Base-by-base conservation (phyloP, 2,888 invertebrate genomes). In the Pristionchus mayeri region DNA sequence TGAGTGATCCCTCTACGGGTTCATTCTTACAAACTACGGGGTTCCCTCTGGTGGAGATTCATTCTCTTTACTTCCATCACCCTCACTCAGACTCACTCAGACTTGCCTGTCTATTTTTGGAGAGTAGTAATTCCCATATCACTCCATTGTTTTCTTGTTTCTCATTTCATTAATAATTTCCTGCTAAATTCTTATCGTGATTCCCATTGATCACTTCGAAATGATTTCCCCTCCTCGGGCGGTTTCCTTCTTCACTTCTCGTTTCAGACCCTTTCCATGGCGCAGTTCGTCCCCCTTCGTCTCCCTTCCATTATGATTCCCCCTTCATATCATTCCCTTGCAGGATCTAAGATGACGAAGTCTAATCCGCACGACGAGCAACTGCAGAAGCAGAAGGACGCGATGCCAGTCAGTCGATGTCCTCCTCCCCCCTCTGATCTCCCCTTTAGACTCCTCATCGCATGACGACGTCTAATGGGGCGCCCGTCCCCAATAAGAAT, bases 391-490 rank as follows among this genome's bases (percentile, higher is more conserved):
- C 50, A 71, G 71, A 83, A 83, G 83, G 71, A 71, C 7, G 83
- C 71, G 6, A 9, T 37, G 34, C 83, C 83, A n/a, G 83, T 83
- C 9, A 16, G 83, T 83, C 24, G 18, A 11, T 80, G 24, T 57
- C 40, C 0, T 40, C 34, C 37, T 37, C 40, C 3, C 48, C n/a
- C 3, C 21, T 24, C 13, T 50, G 4, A n/a, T n/a, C n/a, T n/a
- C 18, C n/a, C 7, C 16, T 87, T 63, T 79, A 88, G 88, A 84
- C 82, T 11, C 94, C 95, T n/a, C 94, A 95, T 18, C 94, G 94
- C 71, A 94, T 96, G 87, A 96, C 96, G 6, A 96, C 96, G 0
- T 95, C 95, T 87, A 94, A 94, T 93, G 98, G 98, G 86, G 95
- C 95, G 79, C 97, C 97, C 0, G 94, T 97, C 87, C 96, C 95